Conservation (phyloP, 2,113 vertebrate species). For the Leucosticte australis region DNA sequence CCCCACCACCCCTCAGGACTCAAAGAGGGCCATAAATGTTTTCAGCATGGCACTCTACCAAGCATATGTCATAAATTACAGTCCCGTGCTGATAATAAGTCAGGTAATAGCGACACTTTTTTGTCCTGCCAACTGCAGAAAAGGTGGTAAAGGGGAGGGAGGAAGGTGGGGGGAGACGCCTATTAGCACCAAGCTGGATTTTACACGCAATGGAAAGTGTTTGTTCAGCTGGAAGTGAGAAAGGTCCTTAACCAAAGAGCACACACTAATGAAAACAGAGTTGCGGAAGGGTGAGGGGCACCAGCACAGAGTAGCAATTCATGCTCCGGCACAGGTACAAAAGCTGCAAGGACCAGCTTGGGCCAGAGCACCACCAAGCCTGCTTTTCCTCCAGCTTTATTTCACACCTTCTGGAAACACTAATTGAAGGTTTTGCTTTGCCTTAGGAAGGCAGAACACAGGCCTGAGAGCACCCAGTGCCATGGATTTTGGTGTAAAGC, state of each 20-base stretch:
- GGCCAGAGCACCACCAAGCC: background rate
- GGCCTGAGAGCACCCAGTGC: background rate
- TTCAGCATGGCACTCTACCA: constrained; percentile 55
- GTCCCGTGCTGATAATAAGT: constrained; percentile 62
- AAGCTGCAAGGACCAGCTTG: background rate
- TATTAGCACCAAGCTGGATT: constrained; percentile 63
- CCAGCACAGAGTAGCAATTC: constrained; percentile 54
- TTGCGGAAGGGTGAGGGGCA: background rate
- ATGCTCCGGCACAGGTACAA: background rate
- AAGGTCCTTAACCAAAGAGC: constrained; percentile 18
- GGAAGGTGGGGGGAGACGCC: background rate
- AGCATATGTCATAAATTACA: constrained; percentile 54
- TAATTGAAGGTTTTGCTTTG: constrained; percentile 6
- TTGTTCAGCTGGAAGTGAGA: constrained; percentile 66
- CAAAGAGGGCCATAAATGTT: constrained; percentile 57
- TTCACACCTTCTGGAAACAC: constrained; percentile 31
- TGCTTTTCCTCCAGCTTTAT: background rate
- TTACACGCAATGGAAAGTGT: constrained; percentile 54
- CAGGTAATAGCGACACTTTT: constrained; percentile 51
- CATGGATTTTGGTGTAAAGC: background rate
- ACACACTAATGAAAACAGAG: constrained; percentile 52
- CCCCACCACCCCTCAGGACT: background rate
- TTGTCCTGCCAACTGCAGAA: constrained; percentile 58
- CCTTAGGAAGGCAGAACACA: background rate
- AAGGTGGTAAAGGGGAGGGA: constrained; percentile 46